A percentile compares a stretch with the other conserved stretches of the same genome.
Conservation (phyloP, 92 coral and sea anemone species). For the Zoanthus sociatus region DNA sequence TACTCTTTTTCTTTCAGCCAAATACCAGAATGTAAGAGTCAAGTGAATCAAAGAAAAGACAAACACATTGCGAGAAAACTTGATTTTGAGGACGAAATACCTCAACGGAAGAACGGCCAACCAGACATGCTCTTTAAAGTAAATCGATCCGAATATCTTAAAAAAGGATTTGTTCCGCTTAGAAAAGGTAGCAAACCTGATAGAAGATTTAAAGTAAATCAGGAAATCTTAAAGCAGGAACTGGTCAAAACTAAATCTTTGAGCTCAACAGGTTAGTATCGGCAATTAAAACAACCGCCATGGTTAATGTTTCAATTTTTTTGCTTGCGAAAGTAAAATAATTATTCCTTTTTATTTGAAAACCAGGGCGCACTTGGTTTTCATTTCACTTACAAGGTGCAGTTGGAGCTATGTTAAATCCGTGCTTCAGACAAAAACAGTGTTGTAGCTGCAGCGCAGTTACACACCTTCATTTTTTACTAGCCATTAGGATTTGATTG, state of each 20-base stretch:
- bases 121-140: conserved; percentile 59
- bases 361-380: too few species aligned
- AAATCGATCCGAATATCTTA: conserved; percentile 55
- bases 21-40: not conserved
- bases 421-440: too few species aligned
- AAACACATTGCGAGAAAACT: not conserved
- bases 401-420: too few species aligned
- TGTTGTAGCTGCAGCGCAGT: too few species aligned
- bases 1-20: too few species aligned
- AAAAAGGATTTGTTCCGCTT: not conserved
- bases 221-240: conserved; percentile 21
- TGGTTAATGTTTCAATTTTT: not conserved
- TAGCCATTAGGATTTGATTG: too few species aligned
- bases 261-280: not conserved
- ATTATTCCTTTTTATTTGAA: too few species aligned
- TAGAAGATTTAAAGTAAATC: conserved; percentile 60
- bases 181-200: conserved; percentile 49
- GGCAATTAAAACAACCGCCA: not conserved
- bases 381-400: too few species aligned
- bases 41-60: not conserved
- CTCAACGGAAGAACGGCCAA: conserved; percentile 42
- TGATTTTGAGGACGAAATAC: not conserved
- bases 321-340: too few species aligned
- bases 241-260: not conserved
- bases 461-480: too few species aligned